Evolutionary conservation across 2,888 invertebrate species (phyloP), one percentile per base, ranked within the genome.

Genomic region (Zeuzera pyrina): DNA sequence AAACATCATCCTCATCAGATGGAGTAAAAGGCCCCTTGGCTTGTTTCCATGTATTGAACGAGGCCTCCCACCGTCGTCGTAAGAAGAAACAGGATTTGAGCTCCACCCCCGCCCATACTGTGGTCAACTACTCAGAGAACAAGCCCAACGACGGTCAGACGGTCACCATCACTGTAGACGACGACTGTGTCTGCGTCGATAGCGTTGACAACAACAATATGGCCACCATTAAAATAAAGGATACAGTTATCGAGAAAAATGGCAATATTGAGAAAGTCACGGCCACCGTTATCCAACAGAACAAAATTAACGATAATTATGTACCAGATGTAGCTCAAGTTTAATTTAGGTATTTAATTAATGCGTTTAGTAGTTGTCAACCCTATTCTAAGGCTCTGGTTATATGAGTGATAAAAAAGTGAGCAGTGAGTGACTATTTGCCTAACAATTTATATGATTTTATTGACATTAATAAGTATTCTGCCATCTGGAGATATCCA

Each of bases 1-100:
- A 71, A 23, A 53, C 64, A 0, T 73, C 77, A 0, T 71, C 84
- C 0, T 81, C 83, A 0, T 77, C 79, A 0, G 78, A 81, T n/a
- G 58, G 55, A 10, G 12, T 49, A n/a, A 49, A 42, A 32, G 7
- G 30, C 11, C 14, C 25, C 27, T 34, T 41, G 5, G 41, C 34
- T 2, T 34, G 35, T 2, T 29, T 37, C 6, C 35, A 35, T 11
- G 36, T 35, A 19, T 41, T 29, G 35, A 36, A 6, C 33, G 32
- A 2, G 30, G 41, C 36, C 10, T 52, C 51, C 22, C n/a, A n/a
- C n/a, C n/a, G n/a, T n/a, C 54, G 54, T 10, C 57, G 59, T 32
- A 57, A 50, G 43, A 62, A 59, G 40, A 15, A 38, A 48, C 0
- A 41, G 47, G 0, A 35, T 52, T 0, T 37, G 6, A 21, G 28